Evolutionary conservation across 2,797 vertebrate genomes (phyloP).

Genomic region (Parotocinclus haroldoi): DNA sequence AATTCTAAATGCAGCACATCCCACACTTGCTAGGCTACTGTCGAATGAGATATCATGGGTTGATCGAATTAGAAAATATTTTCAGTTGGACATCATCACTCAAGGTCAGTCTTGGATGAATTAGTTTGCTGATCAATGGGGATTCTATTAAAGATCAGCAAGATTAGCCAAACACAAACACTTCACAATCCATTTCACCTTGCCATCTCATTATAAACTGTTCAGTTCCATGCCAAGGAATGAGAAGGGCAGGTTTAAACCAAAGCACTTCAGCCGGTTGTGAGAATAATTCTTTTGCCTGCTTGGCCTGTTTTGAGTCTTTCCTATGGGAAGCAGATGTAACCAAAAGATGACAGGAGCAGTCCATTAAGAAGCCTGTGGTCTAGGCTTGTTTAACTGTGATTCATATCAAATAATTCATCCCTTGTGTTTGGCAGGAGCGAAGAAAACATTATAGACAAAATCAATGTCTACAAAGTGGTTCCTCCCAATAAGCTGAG

Average conservation of each 20-base stretch:
- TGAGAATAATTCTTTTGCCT: too few relatives aligned
- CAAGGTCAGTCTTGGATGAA: not conserved
- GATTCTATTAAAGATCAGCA: constrained; percentile 29
- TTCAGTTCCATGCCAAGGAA: not conserved
- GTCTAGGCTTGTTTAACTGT: constrained; percentile 41
- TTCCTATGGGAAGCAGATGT: constrained; percentile 51
- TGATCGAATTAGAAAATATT: constrained; percentile 18
- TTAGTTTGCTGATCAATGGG: too few relatives aligned
- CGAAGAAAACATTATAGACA: constrained; percentile 41
- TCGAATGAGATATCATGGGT: constrained; percentile 13
- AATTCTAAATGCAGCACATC: not conserved
- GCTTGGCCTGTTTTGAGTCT: too few relatives aligned
- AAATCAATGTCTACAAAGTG: constrained; percentile 55
- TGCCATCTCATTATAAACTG: not conserved
- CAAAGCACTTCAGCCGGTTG: too few relatives aligned
- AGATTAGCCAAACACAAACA: not conserved
- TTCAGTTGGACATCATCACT: not conserved
- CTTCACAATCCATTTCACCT: constrained; percentile 4
- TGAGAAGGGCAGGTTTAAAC: too few relatives aligned
- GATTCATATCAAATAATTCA: constrained; percentile 62
- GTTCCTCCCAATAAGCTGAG: constrained; percentile 38
- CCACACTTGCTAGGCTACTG: not conserved
- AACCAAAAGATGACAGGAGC: constrained; percentile 23
- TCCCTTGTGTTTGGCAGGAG: constrained; percentile 48
- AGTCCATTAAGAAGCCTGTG: constrained; percentile 52